Evolutionary conservation across 2,888 invertebrate species (phyloP).

Genomic region (Spialia ferax): DNA sequence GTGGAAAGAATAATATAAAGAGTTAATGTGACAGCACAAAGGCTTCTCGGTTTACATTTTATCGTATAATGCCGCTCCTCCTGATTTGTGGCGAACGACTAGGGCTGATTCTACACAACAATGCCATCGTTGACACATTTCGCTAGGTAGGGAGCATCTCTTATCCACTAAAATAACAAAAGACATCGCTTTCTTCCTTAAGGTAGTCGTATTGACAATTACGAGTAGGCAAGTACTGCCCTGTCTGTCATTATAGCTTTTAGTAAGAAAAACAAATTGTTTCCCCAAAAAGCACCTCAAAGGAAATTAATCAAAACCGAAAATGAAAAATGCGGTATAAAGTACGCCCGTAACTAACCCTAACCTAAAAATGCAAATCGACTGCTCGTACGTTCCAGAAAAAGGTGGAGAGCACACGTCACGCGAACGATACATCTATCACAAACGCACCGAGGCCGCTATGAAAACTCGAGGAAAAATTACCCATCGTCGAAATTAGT

Average conservation of each 20-base stretch:
- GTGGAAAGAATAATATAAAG: constrained; percentile 51
- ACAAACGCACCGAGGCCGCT: constrained; percentile 12
- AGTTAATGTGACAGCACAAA: constrained; percentile 66
- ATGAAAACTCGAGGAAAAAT: constrained; percentile 39
- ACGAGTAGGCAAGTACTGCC: no score
- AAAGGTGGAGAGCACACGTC: background rate
- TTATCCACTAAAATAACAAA: constrained; percentile 28
- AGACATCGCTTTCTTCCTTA: constrained; percentile 19
- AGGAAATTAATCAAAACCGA: background rate
- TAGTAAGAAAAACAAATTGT: background rate
- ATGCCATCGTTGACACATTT: constrained; percentile 60
- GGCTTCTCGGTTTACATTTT: constrained; percentile 56
- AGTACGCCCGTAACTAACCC: background rate
- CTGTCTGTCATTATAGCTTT: background rate
- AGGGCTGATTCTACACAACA: constrained; percentile 58
- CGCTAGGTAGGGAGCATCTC: constrained; percentile 45
- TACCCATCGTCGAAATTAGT: constrained; percentile 39
- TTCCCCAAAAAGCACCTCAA: background rate
- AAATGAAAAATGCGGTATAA: background rate
- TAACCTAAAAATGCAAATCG: constrained; percentile 2
- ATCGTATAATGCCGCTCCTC: constrained; percentile 46
- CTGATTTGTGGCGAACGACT: constrained; percentile 13
- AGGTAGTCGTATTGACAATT: constrained; percentile 8
- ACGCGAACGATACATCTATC: constrained; percentile 9
- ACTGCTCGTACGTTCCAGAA: background rate